Base-by-base conservation (phyloP, 1,140 invertebrate genomes). In the Habropoda laboriosa region DNA sequence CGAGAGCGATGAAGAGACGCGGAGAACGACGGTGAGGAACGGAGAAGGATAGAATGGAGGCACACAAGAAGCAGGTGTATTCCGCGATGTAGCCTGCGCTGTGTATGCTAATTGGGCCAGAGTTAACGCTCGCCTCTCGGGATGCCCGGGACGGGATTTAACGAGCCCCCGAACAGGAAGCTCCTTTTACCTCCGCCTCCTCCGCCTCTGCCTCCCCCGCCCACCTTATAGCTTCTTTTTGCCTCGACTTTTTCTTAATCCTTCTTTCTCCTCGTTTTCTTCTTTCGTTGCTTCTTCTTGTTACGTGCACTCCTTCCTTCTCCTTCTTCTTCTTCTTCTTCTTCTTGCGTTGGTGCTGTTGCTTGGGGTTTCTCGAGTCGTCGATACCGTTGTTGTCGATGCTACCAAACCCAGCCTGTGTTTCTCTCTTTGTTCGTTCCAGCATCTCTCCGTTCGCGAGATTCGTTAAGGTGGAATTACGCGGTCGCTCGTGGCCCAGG, bases 41-140 rank as follows among this genome's bases (percentile, higher is more conserved):
- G 61, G 13, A 42, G 57, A 49, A n/a, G n/a, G 47, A 53, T 21
- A 47, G 49, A 57, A n/a, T n/a, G 40, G 71, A 83, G 77, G 79
- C 79, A n/a, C n/a, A n/a, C n/a, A 87, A 83, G 71, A 81, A 88
- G 91, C 92, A 92, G 92, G 91, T 92, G 91, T 91, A 92, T 91
- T 90, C 70, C 90, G 89, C 90, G 87, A 87, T 87, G 89, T 90
- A 89, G 89, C 84, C 88, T 81, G 84, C 84, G 75, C 79, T 80
- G 80, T 87, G 90, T 92, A 92, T 92, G 92, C 92, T 92, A 92
- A 92, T 92, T 92, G 91, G 91, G 88, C 88, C 89, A 90, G 83
- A 90, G 90, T 91, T 91, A 90, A 87, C 89, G 87, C 87, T 89
- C 81, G 80, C 72, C 63, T 86, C 83, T 77, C 83, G 71, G 80